Percentiles rank a stretch among this genome's conserved stretches.
phyloP scores from a whole-genome alignment of 2,888 invertebrate genomes.

The Macroteleia sp. region DNA sequence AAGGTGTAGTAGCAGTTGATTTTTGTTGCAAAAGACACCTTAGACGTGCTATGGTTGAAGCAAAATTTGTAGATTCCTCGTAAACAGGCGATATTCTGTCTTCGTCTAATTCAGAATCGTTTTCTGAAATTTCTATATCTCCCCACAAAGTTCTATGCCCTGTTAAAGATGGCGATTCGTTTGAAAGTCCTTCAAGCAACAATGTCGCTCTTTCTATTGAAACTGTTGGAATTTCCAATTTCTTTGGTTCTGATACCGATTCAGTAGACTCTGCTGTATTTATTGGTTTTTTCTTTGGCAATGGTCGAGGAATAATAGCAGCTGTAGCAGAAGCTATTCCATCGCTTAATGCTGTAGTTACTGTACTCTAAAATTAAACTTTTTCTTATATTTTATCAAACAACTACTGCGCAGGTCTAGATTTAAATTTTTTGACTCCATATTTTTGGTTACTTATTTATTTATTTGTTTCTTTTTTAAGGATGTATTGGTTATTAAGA shows the following conservation, averaged over 20 bases:
- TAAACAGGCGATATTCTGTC: constrained; percentile 86
- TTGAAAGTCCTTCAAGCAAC: constrained; percentile 72
- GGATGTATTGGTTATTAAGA: too few species aligned
- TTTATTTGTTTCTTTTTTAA: too few species aligned
- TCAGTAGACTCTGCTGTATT: constrained; percentile 26
- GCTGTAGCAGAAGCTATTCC: constrained; percentile 78
- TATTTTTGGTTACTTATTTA: too few species aligned
- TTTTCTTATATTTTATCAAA: neutral
- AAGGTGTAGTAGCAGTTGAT: constrained; percentile 77
- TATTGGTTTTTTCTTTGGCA: constrained; percentile 69
- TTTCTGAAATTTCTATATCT: constrained; percentile 70
- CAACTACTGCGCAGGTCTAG: too few species aligned
- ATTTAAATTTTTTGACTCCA: too few species aligned
- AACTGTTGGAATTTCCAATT: constrained; percentile 36
- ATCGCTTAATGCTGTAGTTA: constrained; percentile 74
- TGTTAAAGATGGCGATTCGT: constrained; percentile 31
- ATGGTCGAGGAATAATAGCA: constrained; percentile 74
- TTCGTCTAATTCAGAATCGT: constrained; percentile 76
- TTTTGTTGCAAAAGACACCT: constrained; percentile 87
- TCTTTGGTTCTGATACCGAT: constrained; percentile 42
- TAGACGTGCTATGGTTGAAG: constrained; percentile 89
- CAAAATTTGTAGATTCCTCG: constrained; percentile 89
- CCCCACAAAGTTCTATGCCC: constrained; percentile 78
- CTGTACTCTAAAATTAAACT: constrained; percentile 66
- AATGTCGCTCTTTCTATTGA: constrained; percentile 63